Base-by-base conservation (phyloP, 2,113 vertebrate species). In the Scomber scombrus region DNA sequence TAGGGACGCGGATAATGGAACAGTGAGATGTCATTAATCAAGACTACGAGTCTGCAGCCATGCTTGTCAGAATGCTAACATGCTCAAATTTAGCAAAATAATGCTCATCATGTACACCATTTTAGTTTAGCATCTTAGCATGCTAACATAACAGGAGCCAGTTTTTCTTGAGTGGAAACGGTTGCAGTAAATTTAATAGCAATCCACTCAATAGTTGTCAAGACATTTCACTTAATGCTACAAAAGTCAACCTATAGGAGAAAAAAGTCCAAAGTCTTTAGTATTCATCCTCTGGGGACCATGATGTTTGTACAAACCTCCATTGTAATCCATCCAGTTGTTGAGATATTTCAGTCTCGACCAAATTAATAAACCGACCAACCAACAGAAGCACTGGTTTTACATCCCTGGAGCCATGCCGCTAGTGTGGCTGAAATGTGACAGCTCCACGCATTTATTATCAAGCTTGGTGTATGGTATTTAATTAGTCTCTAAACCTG, bases 1-100 rank as follows among this genome's bases (percentile, higher is more conserved):
- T 2, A 67, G 29, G 31, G 50, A 60, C 45, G 57, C 18, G 3
- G 29, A 60, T 16, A 61, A 76, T 40, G 34, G 34, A 40, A 57
- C 8, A 19, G 15, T 40, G 60, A 43, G 54, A 23, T 58, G 19
- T 40, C 8, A 54, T 81, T 58, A 76, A 71, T 23, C 11, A 45
- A 29, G 57, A 75, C 47, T 18, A 29, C 15, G 19, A 21, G 34
- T 16, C 14, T 2, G 43, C 43, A 51, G 43, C 16, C 3, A 16
- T 10, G 57, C 15, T 14, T 3, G 58, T 1, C 0, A 13, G 3
- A 34, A 46, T 52, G 34, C 56, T 14, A 40, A 71, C 14, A 47
- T 34, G 34, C 23, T 54, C 13, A 70, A 16, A 21, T 40, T 60
- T 11, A n/a, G 34, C 55, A 29, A 23, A 31, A n/a, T 61, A 12